Evolutionary conservation across 2,888 invertebrate genomes (phyloP).

Genomic region (Chalcosyrphus nemorum): DNA sequence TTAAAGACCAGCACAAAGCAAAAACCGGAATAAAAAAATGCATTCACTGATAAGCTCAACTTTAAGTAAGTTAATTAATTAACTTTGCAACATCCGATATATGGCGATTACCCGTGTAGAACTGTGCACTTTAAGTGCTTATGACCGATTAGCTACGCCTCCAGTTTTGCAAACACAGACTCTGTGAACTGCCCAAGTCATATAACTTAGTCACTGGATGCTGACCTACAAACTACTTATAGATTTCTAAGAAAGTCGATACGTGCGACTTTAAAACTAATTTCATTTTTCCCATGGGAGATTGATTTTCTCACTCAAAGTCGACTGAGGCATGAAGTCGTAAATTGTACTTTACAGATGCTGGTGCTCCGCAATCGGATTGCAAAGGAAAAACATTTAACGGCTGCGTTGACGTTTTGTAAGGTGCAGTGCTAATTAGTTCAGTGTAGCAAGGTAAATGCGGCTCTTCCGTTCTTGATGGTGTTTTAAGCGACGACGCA

Average conservation of each 20-base stretch:
- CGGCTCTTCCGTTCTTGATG: slow-evolving; percentile 45
- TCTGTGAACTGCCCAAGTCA: background rate
- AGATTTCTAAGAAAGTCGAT: slow-evolving; percentile 14
- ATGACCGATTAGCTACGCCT: slow-evolving; percentile 41
- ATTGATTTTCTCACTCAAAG: slow-evolving; percentile 60
- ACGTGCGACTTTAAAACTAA: slow-evolving; percentile 6
- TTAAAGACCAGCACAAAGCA: background rate
- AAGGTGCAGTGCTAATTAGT: slow-evolving; percentile 63
- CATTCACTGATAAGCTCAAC: slow-evolving; percentile 30
- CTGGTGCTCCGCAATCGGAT: slow-evolving; percentile 13
- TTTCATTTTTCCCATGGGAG: slow-evolving; percentile 50
- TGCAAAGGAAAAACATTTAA: slow-evolving; percentile 1
- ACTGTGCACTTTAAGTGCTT: background rate
- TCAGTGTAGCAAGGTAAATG: slow-evolving; percentile 34
- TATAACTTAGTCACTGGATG: background rate
- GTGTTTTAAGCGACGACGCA: slow-evolving; percentile 5
- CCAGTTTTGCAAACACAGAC: background rate
- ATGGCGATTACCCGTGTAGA: slow-evolving; percentile 1
- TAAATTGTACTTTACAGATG: slow-evolving; percentile 30
- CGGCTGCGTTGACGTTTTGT: slow-evolving; percentile 10
- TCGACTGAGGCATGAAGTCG: slow-evolving; percentile 20
- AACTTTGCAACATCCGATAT: slow-evolving; percentile 14
- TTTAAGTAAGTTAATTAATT: slow-evolving; percentile 30
- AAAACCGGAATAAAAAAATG: slow-evolving; percentile 9
- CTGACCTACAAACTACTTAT: slow-evolving; percentile 32